Base-by-base conservation (phyloP, 2,888 invertebrate species). In the Andrena camellia region DNA sequence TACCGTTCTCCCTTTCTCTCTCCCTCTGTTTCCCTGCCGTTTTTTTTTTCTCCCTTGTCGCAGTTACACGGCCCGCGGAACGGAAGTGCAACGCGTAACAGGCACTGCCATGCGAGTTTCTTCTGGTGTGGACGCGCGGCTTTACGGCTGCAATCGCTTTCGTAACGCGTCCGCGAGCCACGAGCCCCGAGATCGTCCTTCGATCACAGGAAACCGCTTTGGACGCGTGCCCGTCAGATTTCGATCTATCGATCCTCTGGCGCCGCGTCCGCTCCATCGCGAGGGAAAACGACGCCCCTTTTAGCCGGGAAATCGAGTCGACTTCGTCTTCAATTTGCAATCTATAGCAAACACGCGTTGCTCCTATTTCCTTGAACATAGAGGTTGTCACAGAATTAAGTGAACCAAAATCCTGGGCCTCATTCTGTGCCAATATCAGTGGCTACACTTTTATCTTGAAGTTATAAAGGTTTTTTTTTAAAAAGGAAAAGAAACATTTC, bases 171-270 rank as follows among this genome's bases (percentile, higher is more conserved):
- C 79, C 78, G 85, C 82, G 85, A 78, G 77, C 77, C 88, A 88
- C 89, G 87, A 86, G 87, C 86, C 76, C 84, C 81, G 84, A 88
- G 88, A 90, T 87, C 88, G 87, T 84, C 90, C 87, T 89, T 86
- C 88, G 84, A 80, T 89, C 85, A 63, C 89, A 78, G 88, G 86
- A 87, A 88, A 73, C 75, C 31, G 35, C 57, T 71, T 76, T 73
- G 74, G 74, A 81, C 72, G 60, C 29, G n/a, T 29, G 70, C 74
- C 72, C 78, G 63, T n/a, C 42, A 7, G 72, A 71, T 80, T 68
- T 52, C 63, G 67, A 83, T 75, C 81, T 57, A 78, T 77, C 73
- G 79, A 84, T 75, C 62, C 23, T n/a, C 54, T n/a, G 52, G 23
- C 31, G 35, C 71, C 20, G 64, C n/a, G 67, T 23, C 23, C 35